Evolutionary conservation across 2,113 vertebrate species (phyloP), one percentile per base, ranked within the genome.

Genomic region (Pseudopodoces humilis): DNA sequence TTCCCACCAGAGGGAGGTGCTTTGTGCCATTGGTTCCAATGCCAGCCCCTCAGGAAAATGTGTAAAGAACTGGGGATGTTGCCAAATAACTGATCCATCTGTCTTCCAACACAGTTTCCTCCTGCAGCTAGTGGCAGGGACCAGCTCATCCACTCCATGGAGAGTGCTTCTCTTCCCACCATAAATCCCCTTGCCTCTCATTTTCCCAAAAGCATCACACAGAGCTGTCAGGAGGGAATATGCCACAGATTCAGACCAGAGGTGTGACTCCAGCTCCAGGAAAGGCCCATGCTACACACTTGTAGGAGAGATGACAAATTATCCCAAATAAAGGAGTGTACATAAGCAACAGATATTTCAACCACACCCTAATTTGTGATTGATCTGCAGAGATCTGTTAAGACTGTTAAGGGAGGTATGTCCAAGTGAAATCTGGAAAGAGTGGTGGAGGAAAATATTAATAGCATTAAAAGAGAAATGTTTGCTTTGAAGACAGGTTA

Each of bases 401-500:
- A 69, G 47, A 65, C 4, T 41, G 39, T 39, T 39, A 85, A 46
- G 55, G 62, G 37, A 65, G 50, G 5, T 67, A 65, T 20, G 24
- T 64, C 67, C 55, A 64, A 60, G 23, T 46, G 53, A 93, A 90
- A 77, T 78, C 20, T 89, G 44, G 15, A 56, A 95, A 80, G 62
- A 56, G 52, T 49, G 33, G 49, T 68, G 78, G 69, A 94, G 56
- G 64, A 89, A 96, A 93, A 83, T 50, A 63, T 20, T 76, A 94
- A 47, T 49, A 64, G 69, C 49, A 49, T 69, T 88, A 77, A 83
- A 69, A 94, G 63, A 94, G 9, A 94, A 70, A 56, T 60, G 30
- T 84, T 97, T 87, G 20, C 60, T 78, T 74, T 68, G 77, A 96
- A 92, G 90, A 89, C 47, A 59, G 31, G n/a, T 94, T 86, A 86